Conservation (phyloP, 30 jellyfish, hydroid and myxozoan species). For the Mastigias papua region DNA sequence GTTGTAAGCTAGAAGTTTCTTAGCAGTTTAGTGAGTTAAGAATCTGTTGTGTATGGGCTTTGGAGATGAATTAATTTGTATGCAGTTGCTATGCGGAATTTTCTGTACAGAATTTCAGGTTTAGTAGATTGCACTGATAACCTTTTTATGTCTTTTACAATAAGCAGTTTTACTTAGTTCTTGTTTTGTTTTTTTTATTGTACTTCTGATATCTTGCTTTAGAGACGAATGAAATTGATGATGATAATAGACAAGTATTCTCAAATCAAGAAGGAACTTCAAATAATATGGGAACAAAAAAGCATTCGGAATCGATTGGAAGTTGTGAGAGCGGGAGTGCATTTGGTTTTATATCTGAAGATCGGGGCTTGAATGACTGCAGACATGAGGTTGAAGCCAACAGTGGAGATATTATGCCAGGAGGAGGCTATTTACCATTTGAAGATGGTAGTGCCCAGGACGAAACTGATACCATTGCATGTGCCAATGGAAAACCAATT, state of each 20-base stretch:
- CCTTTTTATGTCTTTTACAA: too few relatives aligned
- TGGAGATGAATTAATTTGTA: too few relatives aligned
- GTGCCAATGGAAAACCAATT: neutral
- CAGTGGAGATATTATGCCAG: neutral
- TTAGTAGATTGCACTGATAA: too few relatives aligned
- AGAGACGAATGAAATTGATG: neutral
- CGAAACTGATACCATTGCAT: neutral
- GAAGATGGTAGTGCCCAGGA: neutral
- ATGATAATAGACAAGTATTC: neutral
- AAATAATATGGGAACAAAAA: neutral
- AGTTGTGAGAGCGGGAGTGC: constrained; percentile 17
- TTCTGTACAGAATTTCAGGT: too few relatives aligned
- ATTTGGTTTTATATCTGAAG: constrained; percentile 13
- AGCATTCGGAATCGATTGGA: constrained; percentile 1
- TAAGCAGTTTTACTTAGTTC: too few relatives aligned
- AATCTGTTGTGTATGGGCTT: too few relatives aligned
- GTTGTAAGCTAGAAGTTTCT: too few relatives aligned
- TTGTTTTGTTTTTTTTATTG: neutral
- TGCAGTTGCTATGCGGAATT: too few relatives aligned
- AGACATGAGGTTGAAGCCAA: neutral
- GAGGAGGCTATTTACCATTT: neutral
- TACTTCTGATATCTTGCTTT: neutral
- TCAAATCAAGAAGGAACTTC: neutral
- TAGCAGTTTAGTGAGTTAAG: too few relatives aligned
- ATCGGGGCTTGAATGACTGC: neutral